Evolutionary conservation across 2,797 vertebrate species (phyloP).

Genomic region (Adelosebastes latens): DNA sequence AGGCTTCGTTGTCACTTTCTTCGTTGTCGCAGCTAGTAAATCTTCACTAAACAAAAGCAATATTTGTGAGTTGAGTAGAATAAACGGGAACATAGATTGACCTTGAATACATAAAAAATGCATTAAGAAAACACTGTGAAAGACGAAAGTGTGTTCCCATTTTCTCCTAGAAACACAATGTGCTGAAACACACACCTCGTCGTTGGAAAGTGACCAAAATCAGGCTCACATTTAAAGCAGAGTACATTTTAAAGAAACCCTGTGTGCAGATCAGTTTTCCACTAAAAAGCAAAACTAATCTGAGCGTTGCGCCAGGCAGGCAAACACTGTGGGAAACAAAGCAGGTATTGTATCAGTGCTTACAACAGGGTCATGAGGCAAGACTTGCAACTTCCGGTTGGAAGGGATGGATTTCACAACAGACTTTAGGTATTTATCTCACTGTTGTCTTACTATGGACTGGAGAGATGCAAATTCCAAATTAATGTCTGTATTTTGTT

Average conservation of each 20-base stretch:
- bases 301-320: conserved; percentile 46
- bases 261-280: conserved; percentile 36
- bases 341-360: conserved; percentile 69
- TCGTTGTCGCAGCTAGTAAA: not conserved
- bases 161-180: not conserved
- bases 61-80: not conserved
- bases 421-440: conserved; percentile 32
- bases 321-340: conserved; percentile 69
- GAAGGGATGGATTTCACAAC: conserved; percentile 61
- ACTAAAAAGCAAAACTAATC: conserved; percentile 62
- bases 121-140: not conserved
- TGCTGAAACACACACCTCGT: conserved; percentile 2
- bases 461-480: not conserved
- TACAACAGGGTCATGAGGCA: conserved; percentile 66
- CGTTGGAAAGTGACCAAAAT: conserved; percentile 4
- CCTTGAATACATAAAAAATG: conserved; percentile 28
- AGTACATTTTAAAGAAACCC: conserved; percentile 30
- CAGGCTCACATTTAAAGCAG: not conserved
- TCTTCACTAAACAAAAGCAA: not conserved
- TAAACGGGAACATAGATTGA: not conserved
- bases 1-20: conserved; percentile 23
- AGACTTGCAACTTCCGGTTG: conserved; percentile 52
- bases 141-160: not conserved
- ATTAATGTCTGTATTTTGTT: not conserved
- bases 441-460: not conserved